Evolutionary conservation across 1,140 invertebrate genomes (phyloP), one percentile per base, ranked within the genome.

Genomic region (Matsumurasca onukii): DNA sequence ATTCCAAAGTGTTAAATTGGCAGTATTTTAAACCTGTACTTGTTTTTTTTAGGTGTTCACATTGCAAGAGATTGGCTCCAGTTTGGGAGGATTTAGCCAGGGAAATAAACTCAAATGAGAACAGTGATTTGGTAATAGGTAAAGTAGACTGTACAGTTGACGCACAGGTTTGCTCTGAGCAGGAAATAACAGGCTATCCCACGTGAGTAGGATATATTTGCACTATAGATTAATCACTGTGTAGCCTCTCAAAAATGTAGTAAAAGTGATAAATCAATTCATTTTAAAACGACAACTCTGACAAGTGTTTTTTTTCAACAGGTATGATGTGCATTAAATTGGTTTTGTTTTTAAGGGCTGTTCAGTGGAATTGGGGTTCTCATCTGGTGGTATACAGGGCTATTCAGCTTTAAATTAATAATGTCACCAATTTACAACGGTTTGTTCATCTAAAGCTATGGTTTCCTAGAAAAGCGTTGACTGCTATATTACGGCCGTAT

Each of bases 81-180:
- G 87, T 86, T 29, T 91, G 89, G 89, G 86, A 89, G 65, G 84
- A 88, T 73, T 77, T 91, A 70, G 89, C 87, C 1, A 89, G 78
- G 86, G 87, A 75, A n/a, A n/a, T n/a, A n/a, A n/a, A n/a, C 82
- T 88, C 59, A 89, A 89, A 83, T 66, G 82, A 85, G 63, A 83
- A 87, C 66, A 82, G 81, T 22, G 82, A 85, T 75, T 84, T 91
- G 48, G 81, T 79, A 65, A 87, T 91, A 69, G 89, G 85, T 1
- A 89, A 89, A 81, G 88, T 94, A 1, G 91, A 94, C 76, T 94
- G 91, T 77, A 92, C 90, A 1, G 79, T 79, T 17, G 88, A 92
- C 69, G 87, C 84, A 49, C 76, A 80, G 15, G 75, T 93, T 1
- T 94, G 91, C 76, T 83, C 84, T 15, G 81, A 88, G 63, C 86